Conservation (phyloP, 2,888 invertebrate genomes). For the Apamea crenata region DNA sequence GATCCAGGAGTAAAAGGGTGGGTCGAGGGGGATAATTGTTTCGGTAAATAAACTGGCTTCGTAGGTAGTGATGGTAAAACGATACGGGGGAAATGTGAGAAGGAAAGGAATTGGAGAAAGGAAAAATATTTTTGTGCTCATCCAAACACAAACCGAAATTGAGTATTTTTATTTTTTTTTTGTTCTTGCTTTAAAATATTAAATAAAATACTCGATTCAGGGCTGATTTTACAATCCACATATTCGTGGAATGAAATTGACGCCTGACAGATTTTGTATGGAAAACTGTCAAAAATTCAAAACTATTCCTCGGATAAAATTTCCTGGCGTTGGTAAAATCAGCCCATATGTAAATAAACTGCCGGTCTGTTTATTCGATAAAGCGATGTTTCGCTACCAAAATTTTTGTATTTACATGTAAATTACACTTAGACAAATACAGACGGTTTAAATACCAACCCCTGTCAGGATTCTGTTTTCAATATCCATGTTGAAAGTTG, state of each 20-base stretch:
- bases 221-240: too few species aligned
- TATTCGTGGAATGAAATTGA: too few species aligned
- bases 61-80: constrained; percentile 46
- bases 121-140: constrained; percentile 7
- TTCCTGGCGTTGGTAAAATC: too few species aligned
- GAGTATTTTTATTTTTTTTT: not conserved
- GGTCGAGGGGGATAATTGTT: constrained; percentile 49
- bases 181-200: not conserved
- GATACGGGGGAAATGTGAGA: constrained; percentile 42
- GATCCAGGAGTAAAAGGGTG: constrained; percentile 13
- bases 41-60: constrained; percentile 53
- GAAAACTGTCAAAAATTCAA: too few species aligned
- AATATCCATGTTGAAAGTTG: constrained; percentile 15
- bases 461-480: constrained; percentile 24
- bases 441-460: not conserved
- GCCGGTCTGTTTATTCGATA: not conserved
- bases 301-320: too few species aligned
- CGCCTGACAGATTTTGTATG: too few species aligned
- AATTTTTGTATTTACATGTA: not conserved
- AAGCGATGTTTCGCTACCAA: not conserved
- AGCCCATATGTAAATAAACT: not conserved
- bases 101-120: constrained; percentile 24
- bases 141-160: constrained; percentile 9
- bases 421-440: not conserved
- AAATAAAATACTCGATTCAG: not conserved